Evolutionary conservation across 2,797 vertebrate genomes (phyloP), one percentile per base, ranked within the genome.

Genomic region (Adelosebastes latens): DNA sequence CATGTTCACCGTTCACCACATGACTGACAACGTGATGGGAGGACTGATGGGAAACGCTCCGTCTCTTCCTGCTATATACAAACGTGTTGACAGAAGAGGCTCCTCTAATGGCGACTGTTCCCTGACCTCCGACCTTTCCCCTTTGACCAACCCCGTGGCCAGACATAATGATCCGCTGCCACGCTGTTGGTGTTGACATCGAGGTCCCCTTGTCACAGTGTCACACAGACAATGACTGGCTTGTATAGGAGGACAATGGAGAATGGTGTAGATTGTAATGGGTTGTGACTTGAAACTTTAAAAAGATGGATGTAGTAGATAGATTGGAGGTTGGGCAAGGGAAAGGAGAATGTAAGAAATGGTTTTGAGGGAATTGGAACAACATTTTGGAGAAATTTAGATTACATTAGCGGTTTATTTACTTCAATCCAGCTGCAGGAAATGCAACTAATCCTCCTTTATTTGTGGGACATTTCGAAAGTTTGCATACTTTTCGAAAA

Each of bases 11-110:
- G 14, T 71, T 79, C 75, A 70, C 31, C 67, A 74, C 62, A 80
- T 24, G 73, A 82, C 75, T n/a, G 72, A 76, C 82, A 71, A 36
- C 80, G n/a, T 68, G 79, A 83, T 72, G 75, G 56, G 27, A 71
- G 65, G 5, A 46, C 60, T 75, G 88, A 90, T 86, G 83, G 83
- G 86, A 87, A 86, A 71, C 12, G 9, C 46, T 76, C 49, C 14
- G 75, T 72, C 70, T 69, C 81, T 86, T 87, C 79, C 90, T 91
- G 75, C 63, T 80, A 89, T 85, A 94, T 93, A 88, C 92, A 93
- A 85, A 93, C 3, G 83, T 92, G 94, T 93, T 94, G 94, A 95
- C 92, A 92, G 93, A 89, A 32, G 82, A 90, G 86, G 63, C 79
- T 93, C 75, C 83, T 83, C 75, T 86, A 90, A 92, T 90, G 85